Conservation (phyloP, 1,140 invertebrate species). For the Atta colombica region DNA sequence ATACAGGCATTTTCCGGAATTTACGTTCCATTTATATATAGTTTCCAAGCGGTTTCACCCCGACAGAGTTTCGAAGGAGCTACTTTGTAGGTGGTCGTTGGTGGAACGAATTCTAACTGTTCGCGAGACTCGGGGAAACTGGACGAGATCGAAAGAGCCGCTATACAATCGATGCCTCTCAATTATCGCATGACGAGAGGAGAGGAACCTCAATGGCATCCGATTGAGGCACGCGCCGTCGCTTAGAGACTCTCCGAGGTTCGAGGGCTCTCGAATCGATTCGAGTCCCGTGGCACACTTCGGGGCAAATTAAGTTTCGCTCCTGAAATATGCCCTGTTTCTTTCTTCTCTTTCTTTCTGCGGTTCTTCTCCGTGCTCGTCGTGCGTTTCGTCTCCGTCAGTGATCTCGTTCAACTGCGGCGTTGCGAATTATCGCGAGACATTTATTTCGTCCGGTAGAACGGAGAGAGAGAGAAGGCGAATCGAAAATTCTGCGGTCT, state of each 20-base stretch:
- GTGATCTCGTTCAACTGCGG: constrained; percentile 48
- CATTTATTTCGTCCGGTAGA: constrained; percentile 56
- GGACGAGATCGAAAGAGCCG: constrained; percentile 60
- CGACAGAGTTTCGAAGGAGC: constrained; percentile 6
- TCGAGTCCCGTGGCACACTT: constrained; percentile 84
- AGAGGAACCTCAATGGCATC: constrained; percentile 82
- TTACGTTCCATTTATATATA: not conserved
- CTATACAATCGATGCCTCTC: constrained; percentile 71
- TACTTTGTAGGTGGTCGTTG: constrained; percentile 55
- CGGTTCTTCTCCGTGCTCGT: constrained; percentile 9
- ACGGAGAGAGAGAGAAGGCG: not conserved
- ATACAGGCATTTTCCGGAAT: not conserved
- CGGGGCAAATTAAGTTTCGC: constrained; percentile 85
- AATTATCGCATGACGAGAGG: constrained; percentile 70
- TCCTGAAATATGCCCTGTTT: constrained; percentile 80
- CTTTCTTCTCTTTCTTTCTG: constrained; percentile 21
- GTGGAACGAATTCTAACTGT: constrained; percentile 57
- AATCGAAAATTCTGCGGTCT: constrained; percentile 38
- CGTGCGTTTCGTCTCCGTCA: constrained; percentile 39
- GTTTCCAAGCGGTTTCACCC: constrained; percentile 1
- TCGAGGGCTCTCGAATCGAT: constrained; percentile 85
- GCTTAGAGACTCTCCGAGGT: constrained; percentile 80
- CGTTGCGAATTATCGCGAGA: constrained; percentile 64
- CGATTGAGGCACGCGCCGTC: constrained; percentile 84
- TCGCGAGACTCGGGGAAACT: constrained; percentile 57